Evolutionary conservation across 2,888 invertebrate species (phyloP).

Genomic region (Campopleginae sp.): DNA sequence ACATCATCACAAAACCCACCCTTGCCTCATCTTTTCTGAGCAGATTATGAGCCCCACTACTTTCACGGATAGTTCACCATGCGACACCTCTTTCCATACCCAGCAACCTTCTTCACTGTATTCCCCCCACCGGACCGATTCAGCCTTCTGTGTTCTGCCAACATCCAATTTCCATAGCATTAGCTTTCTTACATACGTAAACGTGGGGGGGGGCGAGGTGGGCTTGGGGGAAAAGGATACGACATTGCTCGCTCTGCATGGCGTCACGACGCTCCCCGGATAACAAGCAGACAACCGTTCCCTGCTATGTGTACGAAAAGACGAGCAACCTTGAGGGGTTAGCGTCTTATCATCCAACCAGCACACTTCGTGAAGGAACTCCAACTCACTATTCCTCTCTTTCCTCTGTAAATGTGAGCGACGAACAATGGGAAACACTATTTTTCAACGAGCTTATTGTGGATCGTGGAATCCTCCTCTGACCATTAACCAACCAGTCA

Average conservation of each 20-base stretch:
- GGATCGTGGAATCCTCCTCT: not conserved
- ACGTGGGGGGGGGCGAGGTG: slow-evolving; percentile 59
- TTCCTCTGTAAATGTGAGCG: slow-evolving; percentile 8
- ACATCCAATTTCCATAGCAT: slow-evolving; percentile 83
- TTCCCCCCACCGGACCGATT: slow-evolving; percentile 64
- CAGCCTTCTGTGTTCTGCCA: slow-evolving; percentile 77
- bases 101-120: slow-evolving; percentile 20
- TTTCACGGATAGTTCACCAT: slow-evolving; percentile 34
- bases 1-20: not conserved
- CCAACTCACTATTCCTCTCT: slow-evolving; percentile 9
- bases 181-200: slow-evolving; percentile 77
- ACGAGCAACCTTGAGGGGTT: slow-evolving; percentile 17
- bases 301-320: not conserved
- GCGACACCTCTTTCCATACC: slow-evolving; percentile 20
- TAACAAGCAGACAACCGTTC: slow-evolving; percentile 48
- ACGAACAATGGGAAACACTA: not conserved
- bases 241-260: slow-evolving; percentile 31
- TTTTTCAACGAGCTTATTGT: slow-evolving; percentile 7
- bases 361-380: slow-evolving; percentile 41
- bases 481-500: not conserved
- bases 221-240: slow-evolving; percentile 21
- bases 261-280: slow-evolving; percentile 65
- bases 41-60: slow-evolving; percentile 3
- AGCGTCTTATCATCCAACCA: slow-evolving; percentile 34
- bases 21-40: not conserved